Conservation (phyloP, 2,113 vertebrate genomes). For the Psittacus erithacus region DNA sequence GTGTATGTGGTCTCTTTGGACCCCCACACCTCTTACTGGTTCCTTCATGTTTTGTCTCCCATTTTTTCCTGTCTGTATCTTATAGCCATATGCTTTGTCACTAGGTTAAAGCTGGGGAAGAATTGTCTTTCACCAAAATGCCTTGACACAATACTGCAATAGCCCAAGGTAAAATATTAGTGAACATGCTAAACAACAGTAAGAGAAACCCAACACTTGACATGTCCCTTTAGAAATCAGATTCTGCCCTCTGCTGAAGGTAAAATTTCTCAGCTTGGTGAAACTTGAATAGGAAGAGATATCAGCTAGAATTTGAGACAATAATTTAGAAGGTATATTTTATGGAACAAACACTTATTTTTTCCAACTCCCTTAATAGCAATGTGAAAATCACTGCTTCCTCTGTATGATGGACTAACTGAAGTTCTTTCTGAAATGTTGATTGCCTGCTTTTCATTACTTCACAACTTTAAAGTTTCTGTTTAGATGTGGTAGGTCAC, state of each 20-base stretch:
- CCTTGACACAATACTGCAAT: neutral
- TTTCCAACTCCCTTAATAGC: accelerated
- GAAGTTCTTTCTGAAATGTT: neutral
- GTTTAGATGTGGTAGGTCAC: neutral
- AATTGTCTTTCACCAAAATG: neutral
- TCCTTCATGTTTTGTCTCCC: neutral
- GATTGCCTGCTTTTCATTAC: neutral
- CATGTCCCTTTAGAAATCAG: neutral
- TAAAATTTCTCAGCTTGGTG: neutral
- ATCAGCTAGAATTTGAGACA: neutral
- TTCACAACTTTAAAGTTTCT: neutral
- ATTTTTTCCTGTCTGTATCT: neutral
- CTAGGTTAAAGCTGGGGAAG: neutral
- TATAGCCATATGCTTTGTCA: neutral
- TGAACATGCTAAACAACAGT: neutral
- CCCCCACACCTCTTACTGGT: accelerated
- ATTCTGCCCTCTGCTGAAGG: neutral
- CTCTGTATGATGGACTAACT: neutral
- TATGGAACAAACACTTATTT: neutral
- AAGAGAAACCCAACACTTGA: neutral
- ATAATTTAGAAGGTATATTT: neutral
- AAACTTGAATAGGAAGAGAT: neutral
- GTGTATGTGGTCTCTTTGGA: neutral
- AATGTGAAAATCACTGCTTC: neutral
- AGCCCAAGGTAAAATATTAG: neutral